Conservation (phyloP, 2,797 vertebrate genomes). For the Glyptemys insculpta region DNA sequence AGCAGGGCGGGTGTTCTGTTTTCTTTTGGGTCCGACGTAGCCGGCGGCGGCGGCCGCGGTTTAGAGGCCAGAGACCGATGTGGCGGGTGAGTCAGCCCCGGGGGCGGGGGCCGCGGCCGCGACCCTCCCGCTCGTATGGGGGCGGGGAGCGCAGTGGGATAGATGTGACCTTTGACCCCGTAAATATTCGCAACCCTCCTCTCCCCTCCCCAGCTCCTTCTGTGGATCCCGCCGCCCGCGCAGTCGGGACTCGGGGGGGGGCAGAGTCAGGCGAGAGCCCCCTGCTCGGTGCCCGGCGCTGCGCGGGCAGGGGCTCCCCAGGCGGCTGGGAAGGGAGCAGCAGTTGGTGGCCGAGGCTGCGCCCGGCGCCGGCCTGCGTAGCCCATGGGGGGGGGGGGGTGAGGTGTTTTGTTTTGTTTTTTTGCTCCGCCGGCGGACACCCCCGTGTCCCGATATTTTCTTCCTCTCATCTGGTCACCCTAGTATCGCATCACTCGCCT, state of each 20-base stretch:
- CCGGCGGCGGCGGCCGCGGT: neutral
- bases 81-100: neutral
- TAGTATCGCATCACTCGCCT: too few species aligned
- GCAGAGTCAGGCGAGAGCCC: too few species aligned
- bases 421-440: too few species aligned
- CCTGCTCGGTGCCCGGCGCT: too few species aligned
- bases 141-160: neutral
- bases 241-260: too few species aligned
- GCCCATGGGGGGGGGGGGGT: too few species aligned
- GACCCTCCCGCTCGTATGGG: neutral
- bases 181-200: neutral
- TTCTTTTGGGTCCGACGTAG: neutral
- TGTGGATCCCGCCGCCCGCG: neutral
- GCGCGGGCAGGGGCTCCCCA: too few species aligned
- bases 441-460: too few species aligned
- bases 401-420: too few species aligned
- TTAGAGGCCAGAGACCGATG: neutral
- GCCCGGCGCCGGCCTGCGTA: too few species aligned
- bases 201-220: neutral
- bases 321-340: neutral
- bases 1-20: neutral
- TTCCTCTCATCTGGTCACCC: too few species aligned
- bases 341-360: too few species aligned
- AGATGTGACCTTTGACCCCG: rapidly evolving
- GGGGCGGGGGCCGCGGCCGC: neutral